Base-by-base conservation (phyloP, 2,888 invertebrate genomes). In the Aromia moschata region DNA sequence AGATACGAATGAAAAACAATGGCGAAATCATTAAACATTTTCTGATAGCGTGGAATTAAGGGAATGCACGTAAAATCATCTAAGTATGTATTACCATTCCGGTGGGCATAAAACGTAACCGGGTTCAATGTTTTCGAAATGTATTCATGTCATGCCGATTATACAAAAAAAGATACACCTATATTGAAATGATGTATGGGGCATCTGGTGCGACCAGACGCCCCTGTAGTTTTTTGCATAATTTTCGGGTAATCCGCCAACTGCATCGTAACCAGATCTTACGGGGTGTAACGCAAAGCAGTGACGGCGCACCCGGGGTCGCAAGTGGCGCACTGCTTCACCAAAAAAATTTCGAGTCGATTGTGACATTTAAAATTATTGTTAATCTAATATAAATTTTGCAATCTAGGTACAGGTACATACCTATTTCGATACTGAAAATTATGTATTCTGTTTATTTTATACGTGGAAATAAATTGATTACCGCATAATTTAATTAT, bases 1-100 rank as follows among this genome's bases (percentile, higher is more conserved):
- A 33, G 33, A 33, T 33, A 33, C 33, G 33, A 33, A n/a, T 11
- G 33, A 33, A 33, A 33, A 33, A 33, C 33, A 33, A 33, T 33
- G 33, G 11, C 25, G n/a, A 33, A 33, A 33, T 33, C 33, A 33
- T 33, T 33, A 33, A 33, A 7, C n/a, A 11, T 33, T 33, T 33
- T 33, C 2, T 11, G 33, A 10, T 11, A 10, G 33, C 2, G 33
- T 33, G 33, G 2, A 33, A 33, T 33, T 33, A 33, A 11, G 7
- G 33, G n/a, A 33, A 33, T 25, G 9, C 4, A 25, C 4, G 3
- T 7, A 33, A 33, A 33, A 33, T n/a, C n/a, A n/a, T n/a, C n/a
- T n/a, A n/a, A n/a, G n/a, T n/a, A n/a, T 33, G 11, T 33, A n/a
- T 33, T 33, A 33, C n/a, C 33, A 33, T 33, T 33, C 33, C 10